Conservation (phyloP, 2,113 vertebrate genomes). For the Brienomyrus longianalis region DNA sequence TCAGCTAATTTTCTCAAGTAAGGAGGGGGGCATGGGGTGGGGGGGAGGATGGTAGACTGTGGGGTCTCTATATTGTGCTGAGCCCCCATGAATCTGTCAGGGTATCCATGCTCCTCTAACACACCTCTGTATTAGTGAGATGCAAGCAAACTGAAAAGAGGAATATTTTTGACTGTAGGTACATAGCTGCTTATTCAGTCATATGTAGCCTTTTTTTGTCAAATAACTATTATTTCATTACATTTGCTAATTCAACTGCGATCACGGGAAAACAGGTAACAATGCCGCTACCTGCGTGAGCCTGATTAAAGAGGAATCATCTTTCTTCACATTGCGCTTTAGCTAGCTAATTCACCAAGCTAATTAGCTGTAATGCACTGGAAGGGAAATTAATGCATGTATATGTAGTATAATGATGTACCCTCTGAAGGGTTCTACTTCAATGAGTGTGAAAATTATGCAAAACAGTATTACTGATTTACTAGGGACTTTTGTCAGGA, state of each 20-base stretch:
- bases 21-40: neutral
- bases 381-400: slow-evolving; percentile 3
- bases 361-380: slow-evolving; percentile 2
- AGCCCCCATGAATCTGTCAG: neutral
- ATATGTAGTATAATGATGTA: neutral
- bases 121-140: neutral
- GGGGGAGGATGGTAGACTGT: neutral
- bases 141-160: neutral
- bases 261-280: neutral
- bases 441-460: neutral
- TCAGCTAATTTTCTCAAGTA: neutral
- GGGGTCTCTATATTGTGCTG: neutral
- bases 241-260: neutral
- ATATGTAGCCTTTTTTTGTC: neutral
- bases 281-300: neutral
- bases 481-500: neutral
- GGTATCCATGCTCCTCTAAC: neutral
- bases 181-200: neutral
- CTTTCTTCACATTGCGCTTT: neutral
- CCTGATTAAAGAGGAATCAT: neutral
- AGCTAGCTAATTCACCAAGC: slow-evolving; percentile 2
- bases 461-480: neutral
- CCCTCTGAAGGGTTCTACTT: neutral
- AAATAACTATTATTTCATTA: neutral
- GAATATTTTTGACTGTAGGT: neutral